Conservation (phyloP, 2,888 invertebrate species). For the Agrotis puta region DNA sequence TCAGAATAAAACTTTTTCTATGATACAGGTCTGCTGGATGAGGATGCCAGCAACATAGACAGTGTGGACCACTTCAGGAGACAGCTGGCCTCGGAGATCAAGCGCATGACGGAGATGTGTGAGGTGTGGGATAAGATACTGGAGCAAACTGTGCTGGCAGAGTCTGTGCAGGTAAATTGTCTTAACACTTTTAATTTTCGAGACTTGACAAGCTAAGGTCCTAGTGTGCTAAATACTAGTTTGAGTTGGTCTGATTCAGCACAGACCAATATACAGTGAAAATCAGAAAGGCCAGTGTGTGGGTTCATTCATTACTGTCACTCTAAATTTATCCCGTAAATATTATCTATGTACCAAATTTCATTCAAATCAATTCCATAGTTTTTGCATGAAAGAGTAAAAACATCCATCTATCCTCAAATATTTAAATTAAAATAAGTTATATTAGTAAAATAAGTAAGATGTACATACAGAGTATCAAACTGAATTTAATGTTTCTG, state of each 20-base stretch:
- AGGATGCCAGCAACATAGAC: conserved; percentile 80
- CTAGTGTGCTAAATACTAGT: not conserved
- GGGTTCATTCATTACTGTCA: too few species aligned
- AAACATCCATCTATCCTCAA: too few species aligned
- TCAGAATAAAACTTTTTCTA: not conserved
- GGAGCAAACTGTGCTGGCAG: conserved; percentile 81
- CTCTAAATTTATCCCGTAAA: too few species aligned
- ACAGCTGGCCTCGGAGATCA: conserved; percentile 89
- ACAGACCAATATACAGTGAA: not conserved
- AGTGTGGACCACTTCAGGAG: conserved; percentile 80
- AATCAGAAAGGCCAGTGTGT: too few species aligned
- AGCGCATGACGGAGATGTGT: conserved; percentile 89
- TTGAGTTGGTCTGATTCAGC: not conserved
- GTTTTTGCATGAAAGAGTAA: too few species aligned
- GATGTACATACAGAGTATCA: too few species aligned
- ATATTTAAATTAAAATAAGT: too few species aligned
- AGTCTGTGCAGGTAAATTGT: conserved; percentile 85
- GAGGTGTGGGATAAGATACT: conserved; percentile 89
- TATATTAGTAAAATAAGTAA: too few species aligned
- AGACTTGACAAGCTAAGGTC: not conserved
- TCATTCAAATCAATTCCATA: too few species aligned
- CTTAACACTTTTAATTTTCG: not conserved
- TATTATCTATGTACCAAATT: too few species aligned
- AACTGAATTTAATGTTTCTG: too few species aligned
- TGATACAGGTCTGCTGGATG: conserved; percentile 79